A percentile compares a stretch with the other conserved stretches of the same genome.
Evolutionary conservation across 2,797 vertebrate genomes (phyloP).

Genomic region (Lepidocolaptes lacrymiger): DNA sequence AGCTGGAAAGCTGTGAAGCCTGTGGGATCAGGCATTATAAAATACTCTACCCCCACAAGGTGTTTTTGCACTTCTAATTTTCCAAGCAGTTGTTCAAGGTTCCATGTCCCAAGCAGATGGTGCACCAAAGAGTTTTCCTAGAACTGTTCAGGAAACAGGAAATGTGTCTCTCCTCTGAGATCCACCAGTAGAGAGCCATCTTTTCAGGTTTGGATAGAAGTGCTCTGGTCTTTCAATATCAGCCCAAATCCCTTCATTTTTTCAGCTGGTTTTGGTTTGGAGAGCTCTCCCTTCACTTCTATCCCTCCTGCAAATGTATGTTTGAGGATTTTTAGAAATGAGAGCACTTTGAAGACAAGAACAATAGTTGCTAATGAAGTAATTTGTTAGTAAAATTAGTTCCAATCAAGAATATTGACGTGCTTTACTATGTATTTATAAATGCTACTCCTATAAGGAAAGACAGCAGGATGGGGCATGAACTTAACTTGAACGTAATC

Average conservation of each 20-base stretch:
- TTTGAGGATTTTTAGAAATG: background rate
- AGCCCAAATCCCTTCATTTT: background rate
- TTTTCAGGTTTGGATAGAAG: background rate
- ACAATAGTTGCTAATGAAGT: slow-evolving; percentile 14
- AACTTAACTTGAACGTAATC: slow-evolving; percentile 1
- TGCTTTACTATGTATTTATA: background rate
- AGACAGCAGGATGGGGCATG: background rate
- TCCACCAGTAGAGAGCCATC: background rate
- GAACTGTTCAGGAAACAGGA: background rate
- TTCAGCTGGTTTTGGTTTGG: background rate
- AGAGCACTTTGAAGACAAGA: background rate
- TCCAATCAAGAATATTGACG: background rate
- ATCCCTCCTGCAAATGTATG: background rate
- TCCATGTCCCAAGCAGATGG: background rate
- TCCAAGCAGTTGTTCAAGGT: background rate
- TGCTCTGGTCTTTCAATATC: background rate
- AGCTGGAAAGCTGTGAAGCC: background rate
- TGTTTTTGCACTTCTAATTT: background rate
- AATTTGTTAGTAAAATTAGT: background rate
- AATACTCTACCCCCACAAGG: background rate
- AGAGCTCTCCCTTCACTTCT: background rate
- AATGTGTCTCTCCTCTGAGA: background rate
- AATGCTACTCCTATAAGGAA: background rate
- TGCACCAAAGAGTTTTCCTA: background rate
- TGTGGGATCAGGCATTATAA: background rate